A percentile compares a stretch with the other conserved stretches of the same genome.
Evolutionary conservation across 2,797 vertebrate genomes (phyloP).

Genomic region (Coranthus polyacanthus): DNA sequence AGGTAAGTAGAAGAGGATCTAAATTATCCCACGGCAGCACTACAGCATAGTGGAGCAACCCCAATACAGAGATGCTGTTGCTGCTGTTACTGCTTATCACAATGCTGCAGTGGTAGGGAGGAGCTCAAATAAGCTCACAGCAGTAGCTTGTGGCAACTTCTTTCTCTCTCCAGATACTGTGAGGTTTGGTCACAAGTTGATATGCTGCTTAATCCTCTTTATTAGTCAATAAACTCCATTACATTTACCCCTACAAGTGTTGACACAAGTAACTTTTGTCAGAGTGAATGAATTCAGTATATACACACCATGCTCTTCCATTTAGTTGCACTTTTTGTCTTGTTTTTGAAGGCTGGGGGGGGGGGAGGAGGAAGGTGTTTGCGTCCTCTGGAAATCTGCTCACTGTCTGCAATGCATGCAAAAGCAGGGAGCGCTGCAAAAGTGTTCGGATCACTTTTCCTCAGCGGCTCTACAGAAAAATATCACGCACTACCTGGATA

Average conservation of each 20-base stretch:
- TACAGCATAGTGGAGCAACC: constrained; percentile 53
- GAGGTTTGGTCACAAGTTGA: constrained; percentile 62
- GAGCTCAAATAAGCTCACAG: constrained; percentile 64
- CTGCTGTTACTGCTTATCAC: constrained; percentile 75
- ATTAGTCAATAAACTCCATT: constrained; percentile 57
- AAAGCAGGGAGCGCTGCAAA: not conserved
- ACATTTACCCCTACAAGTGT: constrained; percentile 36
- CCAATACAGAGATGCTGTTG: constrained; percentile 52
- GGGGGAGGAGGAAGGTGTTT: not conserved
- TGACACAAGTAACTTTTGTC: constrained; percentile 37
- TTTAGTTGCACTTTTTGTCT: not conserved
- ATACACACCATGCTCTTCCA: not conserved
- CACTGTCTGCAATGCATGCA: not conserved
- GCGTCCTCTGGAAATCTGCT: not conserved
- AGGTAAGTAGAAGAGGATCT: constrained; percentile 74
- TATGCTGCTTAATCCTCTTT: constrained; percentile 63
- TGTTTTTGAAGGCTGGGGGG: too few relatives aligned
- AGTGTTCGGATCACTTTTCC: not conserved
- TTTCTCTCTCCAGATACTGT: constrained; percentile 58
- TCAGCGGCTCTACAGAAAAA: constrained; percentile 13
- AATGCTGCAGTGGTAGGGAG: constrained; percentile 73
- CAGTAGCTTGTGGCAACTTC: constrained; percentile 68
- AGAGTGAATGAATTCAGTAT: constrained; percentile 18
- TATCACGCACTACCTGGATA: not conserved
- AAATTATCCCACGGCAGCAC: constrained; percentile 65